A percentile compares a stretch with the other conserved stretches of the same genome.
These are phyloP conservation scores for Molorchus minor DNA, from an alignment of 2,888 invertebrate genomes.

Conservation along the genomic window DNA sequence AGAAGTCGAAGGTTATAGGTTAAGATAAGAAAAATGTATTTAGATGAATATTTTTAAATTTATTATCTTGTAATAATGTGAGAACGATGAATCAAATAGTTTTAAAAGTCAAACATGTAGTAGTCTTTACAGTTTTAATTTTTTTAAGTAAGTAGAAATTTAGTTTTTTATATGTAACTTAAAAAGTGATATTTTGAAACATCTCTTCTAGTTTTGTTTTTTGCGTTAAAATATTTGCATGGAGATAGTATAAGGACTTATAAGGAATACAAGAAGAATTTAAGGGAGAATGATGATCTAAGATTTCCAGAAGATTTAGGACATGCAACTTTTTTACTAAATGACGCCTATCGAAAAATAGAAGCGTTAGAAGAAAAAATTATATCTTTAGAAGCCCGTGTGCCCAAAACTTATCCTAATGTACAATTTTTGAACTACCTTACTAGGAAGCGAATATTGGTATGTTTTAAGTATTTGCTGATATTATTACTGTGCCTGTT, in stretches of 20 bases:
- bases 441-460: slow-evolving; percentile 90
- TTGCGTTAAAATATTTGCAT: slow-evolving; percentile 48
- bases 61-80: slow-evolving; percentile 16
- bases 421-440: slow-evolving; percentile 93
- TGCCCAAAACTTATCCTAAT: slow-evolving; percentile 87
- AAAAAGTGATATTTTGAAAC: slow-evolving; percentile 10
- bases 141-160: slow-evolving; percentile 31
- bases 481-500: too few species aligned
- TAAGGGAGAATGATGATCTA: slow-evolving; percentile 27
- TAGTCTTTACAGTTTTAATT: slow-evolving; percentile 25
- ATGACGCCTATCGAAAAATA: slow-evolving; percentile 72
- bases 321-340: slow-evolving; percentile 56
- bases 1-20: slow-evolving; percentile 3
- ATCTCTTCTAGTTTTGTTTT: slow-evolving; percentile 35
- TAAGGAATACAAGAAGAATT: slow-evolving; percentile 39
- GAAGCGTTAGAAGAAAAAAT: slow-evolving; percentile 77
- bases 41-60: too few species aligned
- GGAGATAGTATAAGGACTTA: slow-evolving; percentile 48
- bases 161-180: neutral
- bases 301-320: slow-evolving; percentile 48
- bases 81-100: slow-evolving; percentile 35
- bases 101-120: slow-evolving; percentile 37
- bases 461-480: too few species aligned
- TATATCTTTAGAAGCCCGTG: slow-evolving; percentile 73
- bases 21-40: slow-evolving; percentile 21